Evolutionary conservation across 2,888 invertebrate species (phyloP).

Genomic region (Drosophila mulleri): DNA sequence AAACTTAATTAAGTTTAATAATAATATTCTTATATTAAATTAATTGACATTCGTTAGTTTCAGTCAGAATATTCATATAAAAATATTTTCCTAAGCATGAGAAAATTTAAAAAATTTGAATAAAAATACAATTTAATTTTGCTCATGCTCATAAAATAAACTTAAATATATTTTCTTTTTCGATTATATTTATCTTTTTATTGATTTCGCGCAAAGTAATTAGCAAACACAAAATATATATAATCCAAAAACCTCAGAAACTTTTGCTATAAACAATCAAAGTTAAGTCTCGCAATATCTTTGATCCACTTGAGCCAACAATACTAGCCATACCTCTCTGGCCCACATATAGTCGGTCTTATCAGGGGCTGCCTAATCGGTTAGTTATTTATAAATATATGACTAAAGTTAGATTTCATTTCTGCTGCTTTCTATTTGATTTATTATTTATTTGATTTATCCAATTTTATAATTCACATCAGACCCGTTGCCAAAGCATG

Average conservation of each 20-base stretch:
- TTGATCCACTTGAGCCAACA: constrained; percentile 8
- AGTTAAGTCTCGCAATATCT: background rate
- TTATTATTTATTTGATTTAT: background rate
- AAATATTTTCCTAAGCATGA: too few species aligned
- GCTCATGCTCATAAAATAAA: background rate
- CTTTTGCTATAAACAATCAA: constrained; percentile 8
- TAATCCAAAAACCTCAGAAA: background rate
- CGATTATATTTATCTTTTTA: background rate
- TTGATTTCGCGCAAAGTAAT: background rate
- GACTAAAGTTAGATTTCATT: background rate
- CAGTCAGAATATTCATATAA: too few species aligned
- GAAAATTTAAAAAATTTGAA: background rate
- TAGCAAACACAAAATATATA: background rate
- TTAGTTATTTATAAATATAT: background rate
- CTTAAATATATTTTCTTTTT: background rate
- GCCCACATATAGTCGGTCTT: background rate
- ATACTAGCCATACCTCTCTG: background rate
- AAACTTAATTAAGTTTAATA: background rate
- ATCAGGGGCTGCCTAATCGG: background rate
- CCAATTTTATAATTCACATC: background rate
- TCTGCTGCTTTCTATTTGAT: background rate
- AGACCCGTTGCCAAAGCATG: background rate
- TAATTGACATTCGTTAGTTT: too few species aligned
- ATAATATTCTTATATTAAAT: background rate
- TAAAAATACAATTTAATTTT: background rate